Evolutionary conservation across 2,888 invertebrate species (phyloP).

Genomic region (Apeira syringaria): DNA sequence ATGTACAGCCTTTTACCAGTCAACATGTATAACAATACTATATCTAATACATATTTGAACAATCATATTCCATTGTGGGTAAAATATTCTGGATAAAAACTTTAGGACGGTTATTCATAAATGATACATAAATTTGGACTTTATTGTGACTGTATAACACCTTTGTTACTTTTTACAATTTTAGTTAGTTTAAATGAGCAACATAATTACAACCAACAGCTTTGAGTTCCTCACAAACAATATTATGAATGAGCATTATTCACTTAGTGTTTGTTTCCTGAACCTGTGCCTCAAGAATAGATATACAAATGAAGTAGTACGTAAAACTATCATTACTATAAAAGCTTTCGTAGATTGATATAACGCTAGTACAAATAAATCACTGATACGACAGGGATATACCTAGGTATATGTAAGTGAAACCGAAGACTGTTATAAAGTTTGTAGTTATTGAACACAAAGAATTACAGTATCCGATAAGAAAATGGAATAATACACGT

Average conservation of each 20-base stretch:
- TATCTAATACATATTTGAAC: no score
- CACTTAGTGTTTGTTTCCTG: conserved; percentile 42
- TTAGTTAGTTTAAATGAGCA: no score
- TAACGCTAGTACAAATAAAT: conserved; percentile 75
- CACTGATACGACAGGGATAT: conserved; percentile 78
- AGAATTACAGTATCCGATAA: conserved; percentile 24
- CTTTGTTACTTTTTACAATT: no score
- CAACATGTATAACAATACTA: no score
- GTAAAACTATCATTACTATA: conserved; percentile 34
- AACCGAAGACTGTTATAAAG: conserved; percentile 80
- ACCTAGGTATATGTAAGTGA: conserved; percentile 72
- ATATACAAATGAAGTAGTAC: conserved; percentile 7
- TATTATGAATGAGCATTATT: conserved; percentile 4
- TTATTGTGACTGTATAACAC: no score
- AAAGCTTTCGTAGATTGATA: conserved; percentile 63
- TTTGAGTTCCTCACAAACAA: no score
- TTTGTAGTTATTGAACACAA: conserved; percentile 71
- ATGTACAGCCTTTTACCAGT: no score
- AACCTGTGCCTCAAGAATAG: conserved; percentile 50
- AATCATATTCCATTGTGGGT: no score
- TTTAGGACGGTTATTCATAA: no score
- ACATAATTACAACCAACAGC: no score
- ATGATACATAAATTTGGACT: no score
- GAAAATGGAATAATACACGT: conserved; percentile 6
- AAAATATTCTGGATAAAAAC: no score